Conservation (phyloP, 2,113 vertebrate genomes). For the Oryzias javanicus region DNA sequence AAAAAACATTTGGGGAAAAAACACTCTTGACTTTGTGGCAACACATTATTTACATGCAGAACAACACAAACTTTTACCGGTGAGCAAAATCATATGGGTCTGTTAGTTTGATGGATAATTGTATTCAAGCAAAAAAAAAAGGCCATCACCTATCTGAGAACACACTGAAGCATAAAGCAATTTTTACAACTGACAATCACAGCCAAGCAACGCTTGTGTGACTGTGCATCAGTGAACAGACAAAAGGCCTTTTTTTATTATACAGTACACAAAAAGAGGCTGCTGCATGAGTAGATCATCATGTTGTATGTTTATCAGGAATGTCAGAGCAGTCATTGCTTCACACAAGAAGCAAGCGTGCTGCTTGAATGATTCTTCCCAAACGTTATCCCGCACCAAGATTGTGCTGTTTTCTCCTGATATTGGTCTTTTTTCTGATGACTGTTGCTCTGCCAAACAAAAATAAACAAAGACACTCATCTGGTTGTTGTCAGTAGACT, state of each 20-base stretch:
- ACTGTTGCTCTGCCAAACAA: neutral
- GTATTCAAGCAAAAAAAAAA: slow-evolving; percentile 2
- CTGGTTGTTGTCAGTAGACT: neutral
- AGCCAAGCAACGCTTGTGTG: neutral
- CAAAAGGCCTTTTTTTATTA: neutral
- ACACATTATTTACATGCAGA: too few species aligned
- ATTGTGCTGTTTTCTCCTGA: neutral
- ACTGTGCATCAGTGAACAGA: slow-evolving; percentile 1
- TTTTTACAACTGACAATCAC: slow-evolving; percentile 3
- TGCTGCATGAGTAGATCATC: neutral
- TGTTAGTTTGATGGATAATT: neutral
- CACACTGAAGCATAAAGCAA: neutral
- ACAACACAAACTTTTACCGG: too few species aligned
- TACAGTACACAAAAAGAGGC: slow-evolving; percentile 1
- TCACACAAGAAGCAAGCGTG: neutral
- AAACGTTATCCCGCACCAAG: neutral
- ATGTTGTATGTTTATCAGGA: slow-evolving; percentile 3
- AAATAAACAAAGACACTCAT: slow-evolving; percentile 1
- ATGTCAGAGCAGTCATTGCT: slow-evolving; percentile 2
- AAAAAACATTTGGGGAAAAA: too few species aligned
- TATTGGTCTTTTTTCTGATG: neutral
- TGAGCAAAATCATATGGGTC: neutral
- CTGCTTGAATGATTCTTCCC: neutral
- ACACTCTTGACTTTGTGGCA: too few species aligned
- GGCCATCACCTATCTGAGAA: neutral